Percentiles rank a stretch among this genome's conserved stretches.
Conservation (phyloP, 2,797 vertebrate genomes). For the Balearica regulorum region DNA sequence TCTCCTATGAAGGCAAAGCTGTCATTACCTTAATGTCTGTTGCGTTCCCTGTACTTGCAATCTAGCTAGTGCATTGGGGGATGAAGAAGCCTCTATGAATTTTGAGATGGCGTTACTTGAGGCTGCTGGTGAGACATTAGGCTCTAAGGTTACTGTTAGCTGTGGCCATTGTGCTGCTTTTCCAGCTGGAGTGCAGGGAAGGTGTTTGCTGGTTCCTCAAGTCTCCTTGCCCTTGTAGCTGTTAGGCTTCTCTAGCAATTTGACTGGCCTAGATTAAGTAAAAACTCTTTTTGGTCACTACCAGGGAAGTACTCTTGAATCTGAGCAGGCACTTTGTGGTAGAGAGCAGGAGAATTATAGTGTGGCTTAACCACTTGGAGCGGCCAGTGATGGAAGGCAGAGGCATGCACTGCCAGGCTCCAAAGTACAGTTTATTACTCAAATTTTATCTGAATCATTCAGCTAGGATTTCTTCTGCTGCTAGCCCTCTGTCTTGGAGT, state of each 20-base stretch:
- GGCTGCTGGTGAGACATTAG: neutral
- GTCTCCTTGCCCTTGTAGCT: neutral
- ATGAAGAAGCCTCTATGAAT: neutral
- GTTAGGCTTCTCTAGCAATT: neutral
- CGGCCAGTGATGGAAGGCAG: neutral
- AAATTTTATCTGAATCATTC: neutral
- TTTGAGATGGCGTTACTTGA: neutral
- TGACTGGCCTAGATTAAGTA: neutral
- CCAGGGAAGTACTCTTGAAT: neutral
- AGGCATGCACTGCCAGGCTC: neutral
- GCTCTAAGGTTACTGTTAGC: neutral
- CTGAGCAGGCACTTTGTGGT: neutral
- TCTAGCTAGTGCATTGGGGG: neutral
- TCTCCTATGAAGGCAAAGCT: neutral
- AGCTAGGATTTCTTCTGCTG: neutral
- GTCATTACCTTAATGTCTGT: neutral
- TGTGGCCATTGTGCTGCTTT: neutral
- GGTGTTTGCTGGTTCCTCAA: neutral
- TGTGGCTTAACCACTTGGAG: neutral
- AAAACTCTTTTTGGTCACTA: neutral
- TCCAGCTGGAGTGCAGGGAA: neutral
- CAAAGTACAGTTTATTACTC: neutral
- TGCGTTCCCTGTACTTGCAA: neutral
- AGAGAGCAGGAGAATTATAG: neutral
- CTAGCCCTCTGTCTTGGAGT: neutral